Conservation (phyloP, 1,140 invertebrate genomes). For the Drosophila arawakana region DNA sequence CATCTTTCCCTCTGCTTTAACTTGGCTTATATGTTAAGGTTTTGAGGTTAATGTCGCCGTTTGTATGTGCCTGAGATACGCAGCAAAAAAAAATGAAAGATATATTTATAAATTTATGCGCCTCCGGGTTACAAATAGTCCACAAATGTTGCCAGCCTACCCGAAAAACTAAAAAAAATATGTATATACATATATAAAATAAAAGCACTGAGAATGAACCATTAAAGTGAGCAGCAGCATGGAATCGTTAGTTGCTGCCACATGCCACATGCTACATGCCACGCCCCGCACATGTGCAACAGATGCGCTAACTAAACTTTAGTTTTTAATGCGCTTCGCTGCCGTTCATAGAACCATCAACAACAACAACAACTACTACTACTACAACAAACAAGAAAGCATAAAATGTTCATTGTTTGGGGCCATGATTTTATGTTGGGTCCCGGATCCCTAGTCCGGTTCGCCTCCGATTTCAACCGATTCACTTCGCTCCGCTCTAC, state of each 20-base stretch:
- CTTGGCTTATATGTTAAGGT: constrained; percentile 58
- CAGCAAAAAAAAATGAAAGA: constrained; percentile 12
- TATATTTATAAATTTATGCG: constrained; percentile 38
- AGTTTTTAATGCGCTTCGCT: constrained; percentile 66
- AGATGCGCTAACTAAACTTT: constrained; percentile 65
- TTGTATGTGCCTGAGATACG: constrained; percentile 58
- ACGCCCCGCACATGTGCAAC: constrained; percentile 64
- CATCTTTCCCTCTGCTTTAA: constrained; percentile 20
- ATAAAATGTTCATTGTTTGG: constrained; percentile 62
- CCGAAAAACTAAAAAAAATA: constrained; percentile 2
- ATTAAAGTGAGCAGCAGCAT: constrained; percentile 49
- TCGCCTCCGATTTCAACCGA: background rate
- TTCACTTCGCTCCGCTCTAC: constrained; percentile 7
- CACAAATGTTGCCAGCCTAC: constrained; percentile 39
- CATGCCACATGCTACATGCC: constrained; percentile 21
- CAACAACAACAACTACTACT: constrained; percentile 11
- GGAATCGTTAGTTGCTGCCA: constrained; percentile 40
- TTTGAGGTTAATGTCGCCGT: constrained; percentile 74
- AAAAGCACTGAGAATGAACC: constrained; percentile 21
- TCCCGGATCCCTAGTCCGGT: background rate
- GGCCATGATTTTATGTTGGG: constrained; percentile 48
- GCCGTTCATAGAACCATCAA: constrained; percentile 46
- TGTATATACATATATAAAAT: background rate
- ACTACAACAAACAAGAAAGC: constrained; percentile 15
- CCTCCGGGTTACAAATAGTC: constrained; percentile 53